A percentile compares a stretch with the other conserved stretches of the same genome.
phyloP scores from a whole-genome alignment of 2,113 vertebrate genomes.

The Gymnocephalus cernua region DNA sequence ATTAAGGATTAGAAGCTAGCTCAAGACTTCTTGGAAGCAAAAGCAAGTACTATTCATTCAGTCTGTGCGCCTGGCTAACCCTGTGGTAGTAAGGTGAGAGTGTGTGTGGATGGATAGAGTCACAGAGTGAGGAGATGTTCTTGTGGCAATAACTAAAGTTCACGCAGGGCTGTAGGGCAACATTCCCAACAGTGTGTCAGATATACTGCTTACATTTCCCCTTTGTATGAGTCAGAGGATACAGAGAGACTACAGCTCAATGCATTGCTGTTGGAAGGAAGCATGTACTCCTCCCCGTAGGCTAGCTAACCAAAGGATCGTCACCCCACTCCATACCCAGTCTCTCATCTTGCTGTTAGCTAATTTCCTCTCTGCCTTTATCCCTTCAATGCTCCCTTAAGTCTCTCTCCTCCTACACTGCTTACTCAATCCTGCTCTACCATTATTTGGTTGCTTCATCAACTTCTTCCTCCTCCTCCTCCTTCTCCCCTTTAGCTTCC shows the following conservation, averaged over 20 bases:
- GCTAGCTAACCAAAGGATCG: conserved; percentile 33
- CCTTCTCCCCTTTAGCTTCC: conserved; percentile 24
- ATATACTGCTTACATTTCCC: conserved; percentile 43
- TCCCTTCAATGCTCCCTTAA: conserved; percentile 19
- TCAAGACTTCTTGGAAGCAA: conserved; percentile 67
- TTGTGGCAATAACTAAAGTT: conserved; percentile 39
- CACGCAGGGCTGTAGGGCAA: conserved; percentile 39
- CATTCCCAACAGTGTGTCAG: conserved; percentile 42
- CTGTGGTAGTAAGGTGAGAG: conserved; percentile 29
- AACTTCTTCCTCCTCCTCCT: conserved; percentile 24
- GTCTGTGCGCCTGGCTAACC: conserved; percentile 33
- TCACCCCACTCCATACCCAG: conserved; percentile 16
- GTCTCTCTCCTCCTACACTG: conserved; percentile 34
- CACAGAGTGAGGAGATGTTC: conserved; percentile 40
- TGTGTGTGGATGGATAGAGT: conserved; percentile 26
- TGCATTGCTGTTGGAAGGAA: conserved; percentile 30
- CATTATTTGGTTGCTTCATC: conserved; percentile 49
- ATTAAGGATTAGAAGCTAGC: conserved; percentile 74
- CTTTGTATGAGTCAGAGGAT: conserved; percentile 64
- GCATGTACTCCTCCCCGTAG: conserved; percentile 42
- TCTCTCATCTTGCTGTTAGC: conserved; percentile 40
- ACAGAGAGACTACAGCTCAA: conserved; percentile 35
- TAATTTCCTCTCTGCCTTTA: conserved; percentile 49
- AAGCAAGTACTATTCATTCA: conserved; percentile 49
- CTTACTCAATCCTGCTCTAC: conserved; percentile 24